Conservation (phyloP, 2,797 vertebrate species). For the Staurois parvus region DNA sequence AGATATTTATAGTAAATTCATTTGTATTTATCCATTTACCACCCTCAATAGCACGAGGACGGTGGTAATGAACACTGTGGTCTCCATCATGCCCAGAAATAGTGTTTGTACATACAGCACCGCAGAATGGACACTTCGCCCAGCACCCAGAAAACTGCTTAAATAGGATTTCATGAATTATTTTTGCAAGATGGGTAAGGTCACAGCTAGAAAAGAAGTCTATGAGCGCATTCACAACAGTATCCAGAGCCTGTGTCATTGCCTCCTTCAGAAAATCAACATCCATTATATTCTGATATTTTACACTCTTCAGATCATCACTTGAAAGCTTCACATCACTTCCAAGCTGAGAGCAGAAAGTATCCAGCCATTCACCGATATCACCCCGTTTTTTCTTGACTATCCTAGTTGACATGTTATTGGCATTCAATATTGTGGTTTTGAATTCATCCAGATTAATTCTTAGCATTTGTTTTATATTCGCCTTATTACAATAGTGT, state of each 20-base stretch:
- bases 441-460: not conserved
- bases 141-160: conserved; percentile 25
- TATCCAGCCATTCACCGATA: conserved; percentile 14
- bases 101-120: conserved; percentile 28
- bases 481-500: not conserved
- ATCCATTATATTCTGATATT: conserved; percentile 22
- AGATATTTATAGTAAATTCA: not conserved
- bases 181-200: not conserved
- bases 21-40: not conserved
- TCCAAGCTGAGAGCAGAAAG: conserved; percentile 6
- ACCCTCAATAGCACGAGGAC: not conserved
- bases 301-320: conserved; percentile 15
- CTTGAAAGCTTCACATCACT: not conserved
- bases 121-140: conserved; percentile 19
- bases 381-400: not conserved
- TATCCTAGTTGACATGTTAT: not conserved
- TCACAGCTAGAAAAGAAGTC: not conserved
- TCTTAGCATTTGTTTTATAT: not conserved
- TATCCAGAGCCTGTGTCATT: conserved; percentile 21
- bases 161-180: not conserved
- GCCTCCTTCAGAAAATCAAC: conserved; percentile 16
- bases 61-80: conserved; percentile 23
- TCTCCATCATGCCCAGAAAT: not conserved
- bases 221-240: not conserved
- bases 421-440: not conserved